Evolutionary conservation across 1,140 invertebrate species (phyloP).

Genomic region (Holcopasites calliopsidis): DNA sequence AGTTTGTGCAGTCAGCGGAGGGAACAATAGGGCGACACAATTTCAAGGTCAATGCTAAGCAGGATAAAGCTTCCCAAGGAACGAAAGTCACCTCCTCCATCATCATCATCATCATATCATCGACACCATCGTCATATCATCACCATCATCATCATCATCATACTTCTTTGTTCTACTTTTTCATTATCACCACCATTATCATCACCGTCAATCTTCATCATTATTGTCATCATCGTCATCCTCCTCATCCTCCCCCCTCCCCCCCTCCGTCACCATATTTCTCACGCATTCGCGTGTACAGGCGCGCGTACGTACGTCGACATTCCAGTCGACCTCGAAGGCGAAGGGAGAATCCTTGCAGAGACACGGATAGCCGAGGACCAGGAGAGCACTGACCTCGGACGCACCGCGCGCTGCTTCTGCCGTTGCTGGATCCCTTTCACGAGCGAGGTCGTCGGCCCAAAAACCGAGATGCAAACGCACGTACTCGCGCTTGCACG

Average conservation of each 20-base stretch:
- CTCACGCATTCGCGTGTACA: constrained; percentile 64
- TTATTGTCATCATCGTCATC: background rate
- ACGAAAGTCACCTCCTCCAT: constrained; percentile 69
- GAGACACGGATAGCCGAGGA: constrained; percentile 62
- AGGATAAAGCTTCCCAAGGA: constrained; percentile 78
- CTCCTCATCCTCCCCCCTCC: background rate
- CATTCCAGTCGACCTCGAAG: constrained; percentile 66
- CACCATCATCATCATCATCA: constrained; percentile 16
- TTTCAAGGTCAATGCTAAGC: constrained; percentile 81
- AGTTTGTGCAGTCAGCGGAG: constrained; percentile 80
- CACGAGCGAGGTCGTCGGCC: constrained; percentile 64
- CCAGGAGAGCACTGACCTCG: constrained; percentile 66
- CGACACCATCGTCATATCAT: background rate
- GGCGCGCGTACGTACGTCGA: constrained; percentile 55
- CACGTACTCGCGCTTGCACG: constrained; percentile 47
- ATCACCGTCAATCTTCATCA: background rate
- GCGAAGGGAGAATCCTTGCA: constrained; percentile 65
- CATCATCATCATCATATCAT: constrained; percentile 21
- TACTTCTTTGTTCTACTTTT: background rate
- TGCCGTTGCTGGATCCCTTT: constrained; percentile 58
- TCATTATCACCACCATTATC: background rate
- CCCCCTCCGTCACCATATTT: constrained; percentile 52
- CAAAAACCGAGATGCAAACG: constrained; percentile 58
- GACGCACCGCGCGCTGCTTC: constrained; percentile 53
- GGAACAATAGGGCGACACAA: constrained; percentile 81